Evolutionary conservation across 1,140 invertebrate genomes (phyloP).

Genomic region (Amyelois transitella): DNA sequence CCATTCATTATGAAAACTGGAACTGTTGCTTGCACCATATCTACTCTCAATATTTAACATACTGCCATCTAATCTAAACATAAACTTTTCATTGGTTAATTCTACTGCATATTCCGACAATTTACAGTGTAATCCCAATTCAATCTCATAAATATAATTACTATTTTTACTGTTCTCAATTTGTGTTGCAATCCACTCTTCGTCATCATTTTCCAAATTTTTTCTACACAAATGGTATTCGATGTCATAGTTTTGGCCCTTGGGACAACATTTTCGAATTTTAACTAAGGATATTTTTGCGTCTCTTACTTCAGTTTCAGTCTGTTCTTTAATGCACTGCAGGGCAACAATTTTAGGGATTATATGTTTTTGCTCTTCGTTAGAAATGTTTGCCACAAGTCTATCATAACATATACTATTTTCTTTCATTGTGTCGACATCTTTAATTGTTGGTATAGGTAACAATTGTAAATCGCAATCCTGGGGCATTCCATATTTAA

Average conservation of each 20-base stretch:
- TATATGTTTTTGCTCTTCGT: constrained; percentile 37
- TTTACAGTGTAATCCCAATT: constrained; percentile 46
- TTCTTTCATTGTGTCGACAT: neutral
- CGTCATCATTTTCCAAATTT: constrained; percentile 12
- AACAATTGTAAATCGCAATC: constrained; percentile 34
- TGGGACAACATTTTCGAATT: constrained; percentile 52
- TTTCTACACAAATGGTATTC: constrained; percentile 37
- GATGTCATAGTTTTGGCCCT: constrained; percentile 37
- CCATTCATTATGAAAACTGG: constrained; percentile 44
- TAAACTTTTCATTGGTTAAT: constrained; percentile 31
- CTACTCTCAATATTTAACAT: constrained; percentile 27
- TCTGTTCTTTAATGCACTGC: constrained; percentile 33
- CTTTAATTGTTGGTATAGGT: constrained; percentile 8
- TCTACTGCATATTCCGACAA: constrained; percentile 44
- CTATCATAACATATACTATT: constrained; percentile 47
- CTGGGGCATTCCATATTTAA: constrained; percentile 36
- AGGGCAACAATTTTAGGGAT: constrained; percentile 50
- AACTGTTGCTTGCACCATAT: constrained; percentile 15
- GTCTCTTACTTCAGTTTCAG: constrained; percentile 20
- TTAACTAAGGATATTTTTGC: constrained; percentile 29
- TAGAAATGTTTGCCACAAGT: constrained; percentile 37
- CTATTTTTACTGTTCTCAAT: constrained; percentile 20
- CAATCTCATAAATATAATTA: constrained; percentile 41
- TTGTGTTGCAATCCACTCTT: constrained; percentile 24
- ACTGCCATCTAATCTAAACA: constrained; percentile 30